These are phyloP conservation scores for Tetrao urogallus DNA, from an alignment of 2,113 vertebrate genomes.

Conservation along the genomic window DNA sequence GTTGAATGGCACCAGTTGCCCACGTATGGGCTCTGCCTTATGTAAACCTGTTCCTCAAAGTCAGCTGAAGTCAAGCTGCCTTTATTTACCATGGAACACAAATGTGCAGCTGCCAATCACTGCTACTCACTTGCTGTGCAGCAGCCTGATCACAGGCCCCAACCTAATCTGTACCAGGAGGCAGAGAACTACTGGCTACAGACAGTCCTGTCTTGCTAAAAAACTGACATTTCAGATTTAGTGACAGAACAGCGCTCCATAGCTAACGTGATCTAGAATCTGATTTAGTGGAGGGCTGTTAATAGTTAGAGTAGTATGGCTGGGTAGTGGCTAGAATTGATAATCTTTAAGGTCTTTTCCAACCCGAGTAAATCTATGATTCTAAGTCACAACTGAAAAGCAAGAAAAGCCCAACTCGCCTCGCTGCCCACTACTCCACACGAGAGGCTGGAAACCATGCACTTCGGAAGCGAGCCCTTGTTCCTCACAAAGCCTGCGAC, in stretches of 20 bases:
- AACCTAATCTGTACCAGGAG: not conserved
- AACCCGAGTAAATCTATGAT: no score
- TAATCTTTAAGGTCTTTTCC: no score
- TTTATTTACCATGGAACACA: not conserved
- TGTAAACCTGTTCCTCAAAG: not conserved
- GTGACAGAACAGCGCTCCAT: not conserved
- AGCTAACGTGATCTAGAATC: not conserved
- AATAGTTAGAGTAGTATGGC: no score
- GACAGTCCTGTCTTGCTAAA: not conserved
- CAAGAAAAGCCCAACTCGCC: not conserved
- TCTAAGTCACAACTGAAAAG: not conserved
- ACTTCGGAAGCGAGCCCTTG: not conserved
- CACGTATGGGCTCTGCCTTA: not conserved
- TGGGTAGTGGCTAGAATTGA: no score
- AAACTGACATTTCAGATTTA: not conserved
- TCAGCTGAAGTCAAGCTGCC: not conserved
- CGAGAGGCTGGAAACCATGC: not conserved
- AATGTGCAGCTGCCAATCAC: not conserved
- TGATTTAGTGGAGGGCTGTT: no score
- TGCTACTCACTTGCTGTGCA: not conserved
- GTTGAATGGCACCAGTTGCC: not conserved
- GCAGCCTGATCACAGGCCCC: rapidly evolving
- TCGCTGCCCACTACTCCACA: not conserved
- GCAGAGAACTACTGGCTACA: not conserved
- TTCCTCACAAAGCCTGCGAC: not conserved